These are phyloP conservation scores for Pangasius djambal DNA, from an alignment of 2,797 vertebrate genomes.

Conservation along the genomic window DNA sequence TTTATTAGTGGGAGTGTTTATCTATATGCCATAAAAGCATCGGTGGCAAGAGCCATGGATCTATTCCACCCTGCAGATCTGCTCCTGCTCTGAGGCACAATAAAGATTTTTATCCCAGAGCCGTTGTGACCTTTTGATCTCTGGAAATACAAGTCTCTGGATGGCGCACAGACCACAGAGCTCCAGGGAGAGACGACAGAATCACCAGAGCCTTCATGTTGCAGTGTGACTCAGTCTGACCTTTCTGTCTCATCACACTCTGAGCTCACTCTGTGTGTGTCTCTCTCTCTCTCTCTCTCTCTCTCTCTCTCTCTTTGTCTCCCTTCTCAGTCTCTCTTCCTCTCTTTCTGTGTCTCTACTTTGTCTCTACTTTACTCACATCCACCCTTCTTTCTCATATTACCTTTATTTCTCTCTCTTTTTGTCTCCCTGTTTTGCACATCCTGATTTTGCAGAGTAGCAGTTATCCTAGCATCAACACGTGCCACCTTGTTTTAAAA, in stretches of 20 bases:
- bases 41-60: neutral
- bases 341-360: neutral
- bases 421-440: neutral
- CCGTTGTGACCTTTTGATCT: neutral
- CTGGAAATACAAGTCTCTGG: neutral
- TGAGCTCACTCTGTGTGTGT: neutral
- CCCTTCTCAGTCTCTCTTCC: neutral
- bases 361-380: slow-evolving; percentile 21
- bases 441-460: too few species aligned
- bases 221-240: neutral
- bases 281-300: slow-evolving; percentile 8
- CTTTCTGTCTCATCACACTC: neutral
- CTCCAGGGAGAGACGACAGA: neutral
- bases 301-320: neutral
- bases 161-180: neutral
- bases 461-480: neutral
- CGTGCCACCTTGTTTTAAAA: neutral
- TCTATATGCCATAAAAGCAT: neutral
- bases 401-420: neutral
- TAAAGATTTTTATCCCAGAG: slow-evolving; percentile 4
- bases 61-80: neutral
- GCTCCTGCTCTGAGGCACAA: neutral
- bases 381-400: neutral
- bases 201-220: neutral
- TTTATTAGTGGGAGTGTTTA: neutral